Evolutionary conservation across 2,113 vertebrate genomes (phyloP).

Genomic region (Apteryx owenii): DNA sequence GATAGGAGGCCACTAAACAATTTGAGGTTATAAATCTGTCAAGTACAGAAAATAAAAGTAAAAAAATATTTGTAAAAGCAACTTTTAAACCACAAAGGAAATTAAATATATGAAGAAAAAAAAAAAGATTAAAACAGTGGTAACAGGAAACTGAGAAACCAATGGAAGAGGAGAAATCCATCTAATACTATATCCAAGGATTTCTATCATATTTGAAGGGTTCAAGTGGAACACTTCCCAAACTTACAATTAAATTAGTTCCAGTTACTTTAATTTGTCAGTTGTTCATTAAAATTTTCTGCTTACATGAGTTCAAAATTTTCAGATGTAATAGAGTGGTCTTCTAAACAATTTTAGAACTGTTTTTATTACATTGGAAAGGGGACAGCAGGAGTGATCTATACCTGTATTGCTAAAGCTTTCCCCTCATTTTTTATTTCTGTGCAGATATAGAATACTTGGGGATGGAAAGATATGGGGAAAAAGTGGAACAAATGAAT

Average conservation of each 20-base stretch:
- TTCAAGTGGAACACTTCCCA: neutral
- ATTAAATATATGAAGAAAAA: neutral
- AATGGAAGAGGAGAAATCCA: neutral
- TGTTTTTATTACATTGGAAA: neutral
- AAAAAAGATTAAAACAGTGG: neutral
- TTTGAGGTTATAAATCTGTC: constrained; percentile 48
- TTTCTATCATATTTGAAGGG: neutral
- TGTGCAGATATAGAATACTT: neutral
- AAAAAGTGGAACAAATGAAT: neutral
- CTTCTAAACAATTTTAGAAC: neutral
- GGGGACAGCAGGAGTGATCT: neutral
- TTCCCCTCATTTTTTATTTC: neutral
- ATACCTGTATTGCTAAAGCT: neutral
- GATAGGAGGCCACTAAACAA: constrained; percentile 10
- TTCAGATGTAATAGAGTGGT: neutral
- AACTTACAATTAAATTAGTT: neutral
- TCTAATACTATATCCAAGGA: neutral
- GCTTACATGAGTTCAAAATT: neutral
- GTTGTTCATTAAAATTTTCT: neutral
- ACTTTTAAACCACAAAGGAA: constrained; percentile 34
- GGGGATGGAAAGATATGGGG: neutral
- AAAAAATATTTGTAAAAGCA: constrained; percentile 37
- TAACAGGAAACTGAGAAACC: neutral
- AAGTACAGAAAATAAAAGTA: constrained; percentile 21
- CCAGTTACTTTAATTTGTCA: neutral